These are phyloP conservation scores for Strigamia maritima DNA, from an alignment of 2,888 invertebrate species.

Conservation along the genomic window DNA sequence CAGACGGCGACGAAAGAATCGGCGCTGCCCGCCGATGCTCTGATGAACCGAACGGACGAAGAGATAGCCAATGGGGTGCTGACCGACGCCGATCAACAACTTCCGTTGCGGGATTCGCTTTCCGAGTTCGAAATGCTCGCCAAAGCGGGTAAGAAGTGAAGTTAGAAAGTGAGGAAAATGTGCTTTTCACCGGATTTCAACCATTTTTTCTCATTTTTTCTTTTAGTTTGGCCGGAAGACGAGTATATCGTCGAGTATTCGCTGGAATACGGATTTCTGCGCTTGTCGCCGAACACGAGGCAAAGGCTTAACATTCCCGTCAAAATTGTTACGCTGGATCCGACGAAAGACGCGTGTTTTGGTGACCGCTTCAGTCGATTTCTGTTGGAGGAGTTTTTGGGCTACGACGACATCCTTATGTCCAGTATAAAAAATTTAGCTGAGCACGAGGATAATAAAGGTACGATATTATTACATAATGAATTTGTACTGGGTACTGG, in stretches of 20 bases:
- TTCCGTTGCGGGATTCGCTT: conserved; percentile 50
- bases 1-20: neutral
- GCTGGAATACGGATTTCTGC: conserved; percentile 91
- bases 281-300: conserved; percentile 81
- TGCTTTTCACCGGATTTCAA: neutral
- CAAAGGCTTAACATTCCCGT: conserved; percentile 87
- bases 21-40: neutral
- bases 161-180: conserved; percentile 16
- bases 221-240: conserved; percentile 68
- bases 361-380: conserved; percentile 87
- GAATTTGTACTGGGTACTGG: no score
- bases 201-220: neutral
- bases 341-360: conserved; percentile 83
- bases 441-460: conserved; percentile 94
- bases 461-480: conserved; percentile 54
- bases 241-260: conserved; percentile 98
- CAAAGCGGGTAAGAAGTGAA: conserved; percentile 58
- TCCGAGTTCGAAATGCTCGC: conserved; percentile 61
- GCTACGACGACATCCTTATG: conserved; percentile 96
- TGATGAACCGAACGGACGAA: neutral
- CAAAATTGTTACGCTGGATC: conserved; percentile 64
- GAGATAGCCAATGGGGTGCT: neutral
- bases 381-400: conserved; percentile 86
- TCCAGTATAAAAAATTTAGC: conserved; percentile 92
- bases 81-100: neutral